phyloP scores from a whole-genome alignment of 2,888 invertebrate genomes.

The Pardosa pseudoannulata region DNA sequence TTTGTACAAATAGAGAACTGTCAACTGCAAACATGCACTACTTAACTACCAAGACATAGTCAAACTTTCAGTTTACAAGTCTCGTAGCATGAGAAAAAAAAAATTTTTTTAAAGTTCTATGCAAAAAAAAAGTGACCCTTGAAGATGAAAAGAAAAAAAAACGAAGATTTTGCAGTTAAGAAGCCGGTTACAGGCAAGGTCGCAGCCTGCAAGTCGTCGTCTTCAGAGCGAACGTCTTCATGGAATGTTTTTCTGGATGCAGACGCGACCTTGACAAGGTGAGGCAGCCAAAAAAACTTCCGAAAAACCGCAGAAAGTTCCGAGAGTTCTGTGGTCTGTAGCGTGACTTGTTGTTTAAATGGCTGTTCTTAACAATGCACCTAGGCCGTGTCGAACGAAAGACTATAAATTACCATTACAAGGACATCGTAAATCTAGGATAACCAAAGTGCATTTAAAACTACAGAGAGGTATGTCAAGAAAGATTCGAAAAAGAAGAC shows the following conservation, averaged over 20 bases:
- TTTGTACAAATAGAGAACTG: too few relatives aligned
- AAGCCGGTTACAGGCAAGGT: constrained; percentile 30
- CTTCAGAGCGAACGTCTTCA: constrained; percentile 6
- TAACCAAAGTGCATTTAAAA: not conserved
- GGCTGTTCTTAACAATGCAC: not conserved
- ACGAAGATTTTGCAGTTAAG: not conserved
- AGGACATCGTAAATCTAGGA: not conserved
- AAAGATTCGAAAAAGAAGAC: too few relatives aligned
- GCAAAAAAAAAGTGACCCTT: not conserved
- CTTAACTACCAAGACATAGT: too few relatives aligned
- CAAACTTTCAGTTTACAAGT: too few relatives aligned
- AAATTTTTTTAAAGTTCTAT: constrained; percentile 8
- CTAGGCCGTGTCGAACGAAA: not conserved
- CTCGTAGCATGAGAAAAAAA: too few relatives aligned
- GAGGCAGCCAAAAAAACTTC: not conserved
- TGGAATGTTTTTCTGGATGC: constrained; percentile 9
- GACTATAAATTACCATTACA: not conserved
- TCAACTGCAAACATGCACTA: too few relatives aligned
- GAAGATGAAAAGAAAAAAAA: not conserved
- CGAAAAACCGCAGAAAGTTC: not conserved
- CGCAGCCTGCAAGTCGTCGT: constrained; percentile 15
- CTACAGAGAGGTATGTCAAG: too few relatives aligned
- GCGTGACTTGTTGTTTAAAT: constrained; percentile 24
- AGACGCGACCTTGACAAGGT: constrained; percentile 20
- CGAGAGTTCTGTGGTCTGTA: not conserved